Percentiles rank a stretch among this genome's conserved stretches.
Conservation (phyloP, 2,113 vertebrate species). For the Oncorhynchus tshawytscha region DNA sequence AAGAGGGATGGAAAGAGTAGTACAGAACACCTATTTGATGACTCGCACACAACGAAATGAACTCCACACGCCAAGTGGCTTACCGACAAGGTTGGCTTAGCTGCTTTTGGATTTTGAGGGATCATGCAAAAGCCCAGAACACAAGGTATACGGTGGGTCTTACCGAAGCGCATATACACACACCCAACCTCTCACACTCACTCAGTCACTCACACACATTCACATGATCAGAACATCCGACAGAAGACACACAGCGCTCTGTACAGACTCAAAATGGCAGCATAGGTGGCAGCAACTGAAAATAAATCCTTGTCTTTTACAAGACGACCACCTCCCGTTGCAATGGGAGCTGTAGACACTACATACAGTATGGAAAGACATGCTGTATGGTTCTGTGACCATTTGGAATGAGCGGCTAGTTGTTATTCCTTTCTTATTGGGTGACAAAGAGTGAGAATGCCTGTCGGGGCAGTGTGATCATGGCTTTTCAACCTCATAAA, state of each 20-base stretch:
- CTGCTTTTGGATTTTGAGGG: background rate
- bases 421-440: background rate
- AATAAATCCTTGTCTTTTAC: too few species aligned
- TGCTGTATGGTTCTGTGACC: background rate
- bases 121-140: background rate
- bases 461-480: background rate
- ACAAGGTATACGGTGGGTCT: background rate
- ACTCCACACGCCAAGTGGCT: conserved; percentile 6
- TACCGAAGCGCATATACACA: background rate
- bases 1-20: conserved; percentile 43
- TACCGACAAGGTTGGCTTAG: background rate
- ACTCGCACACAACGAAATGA: conserved; percentile 44
- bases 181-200: conserved; percentile 1
- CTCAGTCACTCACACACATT: conserved; percentile 4
- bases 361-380: background rate
- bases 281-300: too few species aligned
- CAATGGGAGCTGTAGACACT: too few species aligned
- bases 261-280: too few species aligned
- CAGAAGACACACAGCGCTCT: background rate
- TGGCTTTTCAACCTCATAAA: conserved; percentile 6
- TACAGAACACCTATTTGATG: conserved; percentile 55
- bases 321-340: too few species aligned
- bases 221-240: background rate
- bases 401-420: background rate
- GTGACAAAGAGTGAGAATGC: conserved; percentile 18